phyloP scores from a whole-genome alignment of 2,113 vertebrate genomes.

The Asarcornis scutulata region DNA sequence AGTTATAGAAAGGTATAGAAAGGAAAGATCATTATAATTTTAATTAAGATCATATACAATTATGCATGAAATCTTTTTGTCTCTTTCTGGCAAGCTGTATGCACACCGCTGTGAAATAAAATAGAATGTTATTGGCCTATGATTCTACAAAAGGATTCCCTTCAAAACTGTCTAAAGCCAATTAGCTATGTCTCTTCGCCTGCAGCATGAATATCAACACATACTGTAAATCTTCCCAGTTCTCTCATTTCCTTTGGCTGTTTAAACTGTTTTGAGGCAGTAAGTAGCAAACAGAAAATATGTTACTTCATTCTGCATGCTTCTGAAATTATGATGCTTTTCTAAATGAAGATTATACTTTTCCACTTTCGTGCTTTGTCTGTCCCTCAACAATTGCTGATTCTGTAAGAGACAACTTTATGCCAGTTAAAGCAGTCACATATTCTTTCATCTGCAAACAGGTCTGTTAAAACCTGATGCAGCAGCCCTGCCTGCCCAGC shows the following conservation, averaged over 20 bases:
- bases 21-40: not conserved
- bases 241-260: conserved; percentile 19
- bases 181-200: conserved; percentile 1
- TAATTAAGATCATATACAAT: not conserved
- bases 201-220: conserved; percentile 1
- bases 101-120: not conserved
- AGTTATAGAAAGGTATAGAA: not conserved
- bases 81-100: not conserved
- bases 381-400: not conserved
- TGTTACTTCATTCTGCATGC: not conserved
- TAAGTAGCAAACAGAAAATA: conserved; percentile 5
- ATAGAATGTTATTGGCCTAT: not conserved
- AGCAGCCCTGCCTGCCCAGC: not conserved
- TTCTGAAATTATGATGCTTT: not conserved
- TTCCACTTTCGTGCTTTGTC: not conserved
- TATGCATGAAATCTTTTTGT: not conserved
- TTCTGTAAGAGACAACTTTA: not conserved
- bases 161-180: not conserved
- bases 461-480: not conserved
- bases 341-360: not conserved
- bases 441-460: not conserved
- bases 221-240: not conserved
- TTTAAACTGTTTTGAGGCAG: not conserved
- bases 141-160: not conserved
- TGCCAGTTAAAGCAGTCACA: not conserved